Evolutionary conservation across 2,113 vertebrate species (phyloP), one percentile per base, ranked within the genome.

Genomic region (Chaetops frenatus): DNA sequence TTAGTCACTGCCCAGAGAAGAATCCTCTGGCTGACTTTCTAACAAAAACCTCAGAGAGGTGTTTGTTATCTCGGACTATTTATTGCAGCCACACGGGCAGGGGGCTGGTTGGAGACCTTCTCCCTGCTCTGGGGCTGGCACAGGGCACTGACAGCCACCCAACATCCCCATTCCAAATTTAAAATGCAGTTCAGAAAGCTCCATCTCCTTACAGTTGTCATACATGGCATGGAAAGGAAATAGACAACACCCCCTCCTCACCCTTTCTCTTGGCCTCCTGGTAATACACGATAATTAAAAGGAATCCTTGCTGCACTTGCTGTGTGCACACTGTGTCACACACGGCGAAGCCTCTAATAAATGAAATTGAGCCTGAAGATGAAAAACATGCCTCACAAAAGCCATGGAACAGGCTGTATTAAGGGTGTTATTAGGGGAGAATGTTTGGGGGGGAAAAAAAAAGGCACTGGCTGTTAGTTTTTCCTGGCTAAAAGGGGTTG

Each of bases 1-100:
- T 94, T 84, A 90, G 86, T 96, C 92, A 95, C 44, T 61, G 61
- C 82, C 60, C 82, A 50, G 90, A 83, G 84, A 13, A 56, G 86
- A 96, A 94, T 96, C 94, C 95, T 97, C 93, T 97, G 92, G 95
- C 92, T 96, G 96, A 95, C 92, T 96, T 97, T 97, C 92, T 86
- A 84, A 73, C 72, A 92, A 95, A 90, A 93, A 60, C 77, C 94
- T 71, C 31, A 21, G 69, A 25, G 93, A 96, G 92, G 90, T 96
- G 94, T 92, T 93, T 93, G 90, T 92, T 96, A 97, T 96, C 95
- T 96, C 82, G 15, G 83, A 92, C 92, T 96, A 93, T 96, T 96
- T 97, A 96, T 96, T 97, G 90, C 93, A 95, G 85, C 76, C 80
- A 57, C 82, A 94, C 6, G 44, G 44, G 76, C 57, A n/a, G 1